phyloP scores from a whole-genome alignment of 2,113 vertebrate species.

The Noctilio leporinus region DNA sequence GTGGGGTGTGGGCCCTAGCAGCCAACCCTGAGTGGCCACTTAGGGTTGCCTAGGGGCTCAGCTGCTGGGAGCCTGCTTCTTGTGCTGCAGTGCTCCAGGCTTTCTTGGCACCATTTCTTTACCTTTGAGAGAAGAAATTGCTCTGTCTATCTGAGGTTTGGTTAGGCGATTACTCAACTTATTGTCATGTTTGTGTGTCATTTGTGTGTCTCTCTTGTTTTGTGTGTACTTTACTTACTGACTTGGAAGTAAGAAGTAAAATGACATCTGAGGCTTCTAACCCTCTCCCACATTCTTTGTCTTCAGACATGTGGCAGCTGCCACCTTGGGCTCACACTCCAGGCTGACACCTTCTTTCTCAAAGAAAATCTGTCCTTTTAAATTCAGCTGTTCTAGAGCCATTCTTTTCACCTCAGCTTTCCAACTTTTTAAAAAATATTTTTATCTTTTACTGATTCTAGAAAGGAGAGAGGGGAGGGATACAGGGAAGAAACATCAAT shows the following conservation, averaged over 20 bases:
- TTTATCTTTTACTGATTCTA: too few relatives aligned
- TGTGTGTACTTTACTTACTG: background rate
- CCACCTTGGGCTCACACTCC: background rate
- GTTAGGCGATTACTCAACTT: background rate
- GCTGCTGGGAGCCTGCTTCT: background rate
- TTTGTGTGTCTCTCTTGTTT: background rate
- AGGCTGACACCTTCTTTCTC: background rate
- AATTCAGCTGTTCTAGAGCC: background rate
- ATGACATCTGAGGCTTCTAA: background rate
- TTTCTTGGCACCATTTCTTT: background rate
- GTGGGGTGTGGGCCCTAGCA: too few relatives aligned
- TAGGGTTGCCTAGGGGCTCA: too few relatives aligned
- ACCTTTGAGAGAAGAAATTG: background rate
- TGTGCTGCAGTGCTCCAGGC: background rate
- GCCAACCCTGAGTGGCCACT: background rate
- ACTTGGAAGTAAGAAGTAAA: background rate
- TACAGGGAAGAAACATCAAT: too few relatives aligned
- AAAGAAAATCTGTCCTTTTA: background rate
- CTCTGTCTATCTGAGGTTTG: background rate
- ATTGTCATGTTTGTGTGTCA: background rate
- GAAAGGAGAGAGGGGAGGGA: too few relatives aligned
- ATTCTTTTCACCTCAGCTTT: background rate
- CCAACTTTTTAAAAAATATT: background rate
- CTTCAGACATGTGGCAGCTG: background rate
- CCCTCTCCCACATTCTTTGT: background rate